Evolutionary conservation across 2,888 invertebrate genomes (phyloP), one percentile per base, ranked within the genome.

Genomic region (Choristoneura rosaceana): DNA sequence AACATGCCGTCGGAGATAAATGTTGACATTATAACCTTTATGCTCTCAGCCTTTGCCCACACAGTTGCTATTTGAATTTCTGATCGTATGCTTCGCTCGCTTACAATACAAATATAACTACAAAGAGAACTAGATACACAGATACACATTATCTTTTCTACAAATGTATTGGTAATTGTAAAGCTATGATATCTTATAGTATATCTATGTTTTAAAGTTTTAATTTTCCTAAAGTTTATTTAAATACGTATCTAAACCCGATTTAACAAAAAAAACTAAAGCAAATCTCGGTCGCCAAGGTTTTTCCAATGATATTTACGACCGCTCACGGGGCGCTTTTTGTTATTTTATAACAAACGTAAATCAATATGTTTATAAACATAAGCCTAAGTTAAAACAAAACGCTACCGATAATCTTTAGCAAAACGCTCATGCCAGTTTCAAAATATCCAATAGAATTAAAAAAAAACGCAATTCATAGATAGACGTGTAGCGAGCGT

Each of bases 31-130:
- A 58, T 50, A 68, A 47, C 68, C 62, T 70, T 58, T 64, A 58
- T 55, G 43, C 47, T 55, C 17, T 50, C 59, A 66, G 55, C 63
- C 63, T 50, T 58, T 71, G 67, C 58, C 67, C 67, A 63, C 67
- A 50, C 41, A 41, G 41, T 25, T 58, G 58, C 45, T 71, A 71
- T 68, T 68, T 63, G 68, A 68, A 71, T 61, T 71, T 63, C 68
- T 68, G 59, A 68, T 63, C 71, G 58, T 25, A 55, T 55, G 33
- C 41, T 41, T 41, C 52, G 71, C 58, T 59, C 38, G 41, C 14
- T 62, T 62, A 67, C 67, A n/a, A 25, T n/a, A n/a, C n/a, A n/a
- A 64, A 64, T 45, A 62, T 33, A 55, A 55, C 55, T 55, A 55
- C 55, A 55, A 55, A 25, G 55, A 12, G 25, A 55, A 52, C 52